Conservation (phyloP, 2,113 vertebrate genomes). For the Halichoeres trimaculatus region DNA sequence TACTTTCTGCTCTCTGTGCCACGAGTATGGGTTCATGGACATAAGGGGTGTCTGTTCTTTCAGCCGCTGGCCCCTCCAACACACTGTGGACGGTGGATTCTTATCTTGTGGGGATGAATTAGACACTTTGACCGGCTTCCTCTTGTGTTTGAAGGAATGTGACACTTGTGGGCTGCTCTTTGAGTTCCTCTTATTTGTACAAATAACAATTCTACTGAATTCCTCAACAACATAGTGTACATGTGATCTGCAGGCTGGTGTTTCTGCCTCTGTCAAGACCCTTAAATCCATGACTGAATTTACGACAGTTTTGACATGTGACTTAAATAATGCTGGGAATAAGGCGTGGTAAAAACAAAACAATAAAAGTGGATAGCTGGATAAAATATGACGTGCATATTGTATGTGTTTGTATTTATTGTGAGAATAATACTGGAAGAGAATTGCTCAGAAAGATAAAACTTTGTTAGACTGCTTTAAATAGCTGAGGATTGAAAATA, state of each 20-base stretch:
- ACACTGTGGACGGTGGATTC: constrained; percentile 72
- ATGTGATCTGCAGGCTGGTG: constrained; percentile 49
- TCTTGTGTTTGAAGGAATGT: constrained; percentile 77
- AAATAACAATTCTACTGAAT: background rate
- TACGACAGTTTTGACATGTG: constrained; percentile 26
- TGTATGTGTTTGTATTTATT: constrained; percentile 28
- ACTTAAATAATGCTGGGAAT: constrained; percentile 27
- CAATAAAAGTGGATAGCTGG: constrained; percentile 17
- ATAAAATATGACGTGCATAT: constrained; percentile 2
- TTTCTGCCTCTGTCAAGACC: constrained; percentile 33
- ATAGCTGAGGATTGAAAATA: constrained; percentile 68
- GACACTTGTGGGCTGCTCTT: constrained; percentile 70
- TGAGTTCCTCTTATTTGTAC: constrained; percentile 48
- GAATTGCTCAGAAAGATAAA: constrained; percentile 45
- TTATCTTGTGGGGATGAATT: constrained; percentile 81
- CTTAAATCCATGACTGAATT: constrained; percentile 43
- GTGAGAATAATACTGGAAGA: constrained; percentile 32
- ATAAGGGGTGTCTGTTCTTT: constrained; percentile 81
- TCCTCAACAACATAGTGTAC: constrained; percentile 51
- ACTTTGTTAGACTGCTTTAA: constrained; percentile 65
- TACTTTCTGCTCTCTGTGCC: constrained; percentile 13
- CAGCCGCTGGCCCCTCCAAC: constrained; percentile 77
- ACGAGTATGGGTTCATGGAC: constrained; percentile 83
- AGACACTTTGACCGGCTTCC: constrained; percentile 77
- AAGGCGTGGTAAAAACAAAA: constrained; percentile 7